Evolutionary conservation across 53 echinoderm and acorn worm genomes (phyloP), one percentile per base, ranked within the genome.

Genomic region (Antedon mediterranea): DNA sequence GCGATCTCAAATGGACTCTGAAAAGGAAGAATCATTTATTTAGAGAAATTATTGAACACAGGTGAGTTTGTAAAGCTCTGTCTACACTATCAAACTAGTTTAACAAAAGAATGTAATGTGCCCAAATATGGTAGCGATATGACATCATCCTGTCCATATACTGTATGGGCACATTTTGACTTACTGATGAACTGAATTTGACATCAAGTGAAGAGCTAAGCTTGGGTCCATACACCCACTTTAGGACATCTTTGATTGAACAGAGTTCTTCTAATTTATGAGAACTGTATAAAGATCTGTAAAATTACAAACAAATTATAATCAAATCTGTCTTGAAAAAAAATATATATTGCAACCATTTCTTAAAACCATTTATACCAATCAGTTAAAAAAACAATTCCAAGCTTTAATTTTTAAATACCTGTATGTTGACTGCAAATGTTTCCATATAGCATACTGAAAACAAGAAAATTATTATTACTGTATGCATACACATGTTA

Each of bases 171-270:
- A 37, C 37, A 6, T n/a, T n/a, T n/a, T n/a, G n/a, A n/a, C 71
- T 84, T 86, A 92, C 89, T 82, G 86, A 80, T 27, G 82, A 78
- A 43, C 80, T 70, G 57, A 93, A 93, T 15, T 75, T 76, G 23
- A 98, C 98, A 33, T 85, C 74, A 14, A 98, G 80, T 14, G 77
- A 84, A 31, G 71, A 30, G 32, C 84, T 78, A 71, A 98, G 81
- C 34, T 88, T 72, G 28, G 88, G 90, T 33, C 98, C 91, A 82
- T 86, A 90, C 2, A 98, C 86, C 98, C 98, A 98, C 85, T 92
- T 98, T 77, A 82, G 92, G 0, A 92, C 90, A 57, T 98, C 92
- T 78, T 98, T 98, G 71, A 92, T 81, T 13, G 89, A 78, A 20
- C 84, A 81, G 34, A 98, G 76, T 31, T 78, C 80, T 30, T 43